Percentiles rank a stretch among this genome's conserved stretches.
These are phyloP conservation scores for Heliothis peltigera DNA, from an alignment of 2,888 invertebrate genomes.

Conservation along the genomic window DNA sequence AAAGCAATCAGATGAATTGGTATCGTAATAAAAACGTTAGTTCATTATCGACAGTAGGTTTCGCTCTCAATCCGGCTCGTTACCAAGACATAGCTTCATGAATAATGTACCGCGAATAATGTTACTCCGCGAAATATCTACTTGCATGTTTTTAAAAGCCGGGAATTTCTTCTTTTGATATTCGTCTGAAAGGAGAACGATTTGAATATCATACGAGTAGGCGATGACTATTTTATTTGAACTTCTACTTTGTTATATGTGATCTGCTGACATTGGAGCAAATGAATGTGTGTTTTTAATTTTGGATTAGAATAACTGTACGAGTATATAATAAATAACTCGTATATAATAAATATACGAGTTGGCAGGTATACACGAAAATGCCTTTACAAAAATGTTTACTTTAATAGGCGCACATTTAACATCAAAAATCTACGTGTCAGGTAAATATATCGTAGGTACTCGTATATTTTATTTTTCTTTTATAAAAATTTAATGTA, in stretches of 20 bases:
- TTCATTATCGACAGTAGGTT: constrained; percentile 85
- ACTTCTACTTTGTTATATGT: constrained; percentile 55
- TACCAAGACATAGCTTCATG: constrained; percentile 84
- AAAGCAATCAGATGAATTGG: constrained; percentile 75
- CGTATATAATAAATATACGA: too few species aligned
- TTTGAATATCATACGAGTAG: constrained; percentile 72
- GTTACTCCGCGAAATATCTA: constrained; percentile 81
- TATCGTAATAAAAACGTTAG: constrained; percentile 79
- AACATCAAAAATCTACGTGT: too few species aligned
- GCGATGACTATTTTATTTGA: constrained; percentile 55
- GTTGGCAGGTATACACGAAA: too few species aligned
- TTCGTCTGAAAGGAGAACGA: constrained; percentile 69
- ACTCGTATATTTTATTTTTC: too few species aligned
- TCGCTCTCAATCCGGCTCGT: constrained; percentile 83
- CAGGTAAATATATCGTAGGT: too few species aligned
- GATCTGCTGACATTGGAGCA: constrained; percentile 38
- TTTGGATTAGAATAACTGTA: not conserved
- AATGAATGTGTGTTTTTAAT: constrained; percentile 33
- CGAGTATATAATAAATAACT: too few species aligned
- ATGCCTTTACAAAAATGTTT: too few species aligned
- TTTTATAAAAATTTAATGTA: too few species aligned
- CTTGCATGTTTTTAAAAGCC: constrained; percentile 83
- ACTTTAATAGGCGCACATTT: too few species aligned
- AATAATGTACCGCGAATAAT: constrained; percentile 87
- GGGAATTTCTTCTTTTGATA: constrained; percentile 81